These are phyloP conservation scores for Xestia xanthographa DNA, from an alignment of 2,888 invertebrate genomes.

Conservation along the genomic window DNA sequence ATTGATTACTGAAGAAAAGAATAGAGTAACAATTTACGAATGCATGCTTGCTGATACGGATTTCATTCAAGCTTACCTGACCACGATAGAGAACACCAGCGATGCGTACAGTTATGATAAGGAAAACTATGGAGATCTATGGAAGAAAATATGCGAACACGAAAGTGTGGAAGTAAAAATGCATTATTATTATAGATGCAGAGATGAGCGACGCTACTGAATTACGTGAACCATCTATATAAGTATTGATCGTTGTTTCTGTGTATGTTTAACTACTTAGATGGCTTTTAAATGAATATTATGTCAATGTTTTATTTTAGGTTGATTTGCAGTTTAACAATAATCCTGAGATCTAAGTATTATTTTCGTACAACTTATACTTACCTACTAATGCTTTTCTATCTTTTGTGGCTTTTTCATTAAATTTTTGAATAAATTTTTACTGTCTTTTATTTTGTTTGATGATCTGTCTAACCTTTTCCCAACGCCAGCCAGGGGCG, in stretches of 20 bases:
- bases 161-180: conserved; percentile 75
- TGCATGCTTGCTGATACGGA: conserved; percentile 70
- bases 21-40: conserved; percentile 65
- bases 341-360: conserved; percentile 12
- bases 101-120: conserved; percentile 34
- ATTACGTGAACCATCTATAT: neutral
- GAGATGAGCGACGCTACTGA: conserved; percentile 30
- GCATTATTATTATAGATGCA: conserved; percentile 56
- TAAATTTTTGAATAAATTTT: conserved; percentile 9
- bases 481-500: neutral
- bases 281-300: neutral
- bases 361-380: conserved; percentile 10
- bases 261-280: neutral
- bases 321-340: conserved; percentile 9
- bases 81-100: conserved; percentile 69
- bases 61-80: conserved; percentile 74
- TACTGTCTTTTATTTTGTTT: neutral
- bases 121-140: conserved; percentile 56
- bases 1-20: conserved; percentile 41
- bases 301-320: conserved; percentile 4
- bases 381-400: neutral
- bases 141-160: conserved; percentile 59
- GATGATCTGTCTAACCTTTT: neutral
- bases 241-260: conserved; percentile 8
- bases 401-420: conserved; percentile 7